Conservation (phyloP, 2,888 invertebrate genomes). For the Limnephilus lunatus region DNA sequence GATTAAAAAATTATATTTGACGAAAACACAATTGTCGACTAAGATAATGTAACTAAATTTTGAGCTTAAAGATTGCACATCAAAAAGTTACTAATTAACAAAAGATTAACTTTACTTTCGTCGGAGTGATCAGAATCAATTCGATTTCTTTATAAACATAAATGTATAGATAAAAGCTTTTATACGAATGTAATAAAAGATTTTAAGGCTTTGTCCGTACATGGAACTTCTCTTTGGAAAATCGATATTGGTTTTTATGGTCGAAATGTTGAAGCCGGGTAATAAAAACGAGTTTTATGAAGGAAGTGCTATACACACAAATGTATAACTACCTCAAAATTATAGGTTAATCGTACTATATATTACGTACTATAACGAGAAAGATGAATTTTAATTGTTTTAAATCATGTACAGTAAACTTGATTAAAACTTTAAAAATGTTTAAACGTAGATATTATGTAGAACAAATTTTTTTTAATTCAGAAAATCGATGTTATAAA, state of each 20-base stretch:
- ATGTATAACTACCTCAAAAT: background rate
- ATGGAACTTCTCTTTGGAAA: background rate
- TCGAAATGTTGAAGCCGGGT: background rate
- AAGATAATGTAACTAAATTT: background rate
- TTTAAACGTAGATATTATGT: no score
- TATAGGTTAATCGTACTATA: background rate
- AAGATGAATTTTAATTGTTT: background rate
- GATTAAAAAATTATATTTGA: background rate
- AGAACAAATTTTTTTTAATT: background rate
- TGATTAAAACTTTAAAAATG: background rate
- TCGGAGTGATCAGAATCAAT: background rate
- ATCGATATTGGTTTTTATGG: background rate
- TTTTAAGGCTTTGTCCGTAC: background rate
- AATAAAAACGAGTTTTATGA: background rate
- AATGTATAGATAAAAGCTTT: background rate
- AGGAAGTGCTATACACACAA: background rate
- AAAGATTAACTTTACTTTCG: background rate
- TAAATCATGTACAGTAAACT: background rate
- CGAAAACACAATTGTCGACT: no score
- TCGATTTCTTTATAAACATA: background rate
- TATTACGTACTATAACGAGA: background rate
- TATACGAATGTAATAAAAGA: background rate
- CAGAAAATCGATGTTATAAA: background rate
- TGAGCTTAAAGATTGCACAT: background rate
- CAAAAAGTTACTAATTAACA: background rate